phyloP scores from a whole-genome alignment of 1,140 invertebrate species.

The Cyclina sinensis region DNA sequence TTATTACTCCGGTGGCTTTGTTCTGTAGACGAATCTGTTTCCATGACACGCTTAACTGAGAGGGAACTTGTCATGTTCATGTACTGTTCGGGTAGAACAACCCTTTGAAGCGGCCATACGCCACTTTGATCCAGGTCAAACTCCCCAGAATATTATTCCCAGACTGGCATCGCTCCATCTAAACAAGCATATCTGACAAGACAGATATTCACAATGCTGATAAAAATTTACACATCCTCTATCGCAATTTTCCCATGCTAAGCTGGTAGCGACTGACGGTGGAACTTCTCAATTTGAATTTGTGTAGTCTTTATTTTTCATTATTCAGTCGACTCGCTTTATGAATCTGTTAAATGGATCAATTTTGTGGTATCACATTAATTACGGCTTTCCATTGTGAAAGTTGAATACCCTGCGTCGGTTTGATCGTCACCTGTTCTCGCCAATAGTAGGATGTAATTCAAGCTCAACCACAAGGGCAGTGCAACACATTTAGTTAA shows the following conservation, averaged over 20 bases:
- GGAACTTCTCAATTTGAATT: not conserved
- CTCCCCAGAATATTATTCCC: constrained; percentile 36
- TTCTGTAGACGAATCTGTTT: constrained; percentile 2
- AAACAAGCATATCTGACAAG: constrained; percentile 39
- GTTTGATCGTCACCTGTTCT: constrained; percentile 49
- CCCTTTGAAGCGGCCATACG: constrained; percentile 37
- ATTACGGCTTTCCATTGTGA: constrained; percentile 51
- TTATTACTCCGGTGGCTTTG: not conserved
- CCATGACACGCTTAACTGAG: not conserved
- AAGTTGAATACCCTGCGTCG: constrained; percentile 9
- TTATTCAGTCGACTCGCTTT: constrained; percentile 25
- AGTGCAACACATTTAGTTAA: constrained; percentile 15
- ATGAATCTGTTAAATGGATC: constrained; percentile 46
- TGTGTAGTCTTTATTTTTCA: constrained; percentile 32
- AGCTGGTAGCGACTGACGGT: not conserved
- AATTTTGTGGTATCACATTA: constrained; percentile 58
- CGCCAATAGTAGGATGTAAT: constrained; percentile 41
- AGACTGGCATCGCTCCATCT: constrained; percentile 51
- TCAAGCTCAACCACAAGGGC: constrained; percentile 17
- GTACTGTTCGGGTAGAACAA: not conserved
- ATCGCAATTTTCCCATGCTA: constrained; percentile 48
- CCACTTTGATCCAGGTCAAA: constrained; percentile 62
- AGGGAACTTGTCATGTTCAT: constrained; percentile 24
- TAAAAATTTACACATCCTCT: constrained; percentile 20
- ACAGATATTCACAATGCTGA: constrained; percentile 35